Conservation (phyloP, 2,888 invertebrate genomes). For the Magallana nippona region DNA sequence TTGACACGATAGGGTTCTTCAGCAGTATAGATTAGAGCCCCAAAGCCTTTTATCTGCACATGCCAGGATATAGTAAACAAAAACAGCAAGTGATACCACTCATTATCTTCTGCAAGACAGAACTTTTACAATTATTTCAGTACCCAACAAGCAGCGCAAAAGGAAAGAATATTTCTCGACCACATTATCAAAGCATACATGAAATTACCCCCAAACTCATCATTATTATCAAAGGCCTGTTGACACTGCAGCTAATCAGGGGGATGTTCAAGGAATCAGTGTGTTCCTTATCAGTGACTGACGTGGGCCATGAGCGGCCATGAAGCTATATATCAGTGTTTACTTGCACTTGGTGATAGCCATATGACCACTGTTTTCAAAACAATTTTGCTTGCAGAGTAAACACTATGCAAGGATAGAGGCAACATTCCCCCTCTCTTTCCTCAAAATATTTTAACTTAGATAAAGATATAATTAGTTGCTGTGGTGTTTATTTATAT, state of each 20-base stretch:
- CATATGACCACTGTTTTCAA: conserved; percentile 9
- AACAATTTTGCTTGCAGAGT: neutral
- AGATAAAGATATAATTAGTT: conserved; percentile 24
- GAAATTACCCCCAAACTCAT: neutral
- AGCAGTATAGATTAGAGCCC: neutral
- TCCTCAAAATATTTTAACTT: neutral
- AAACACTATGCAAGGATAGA: neutral
- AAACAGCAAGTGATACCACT: conserved; percentile 11
- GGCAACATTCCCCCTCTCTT: neutral
- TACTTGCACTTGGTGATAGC: conserved; percentile 6
- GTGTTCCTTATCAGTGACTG: conserved; percentile 7
- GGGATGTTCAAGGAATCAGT: neutral
- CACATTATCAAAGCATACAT: neutral
- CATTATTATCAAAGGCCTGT: neutral
- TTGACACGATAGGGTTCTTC: neutral
- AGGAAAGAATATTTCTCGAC: conserved; percentile 2
- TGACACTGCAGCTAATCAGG: neutral
- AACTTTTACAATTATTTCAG: neutral
- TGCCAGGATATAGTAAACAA: neutral
- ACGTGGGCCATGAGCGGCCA: neutral
- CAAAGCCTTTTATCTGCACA: neutral
- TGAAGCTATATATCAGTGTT: neutral
- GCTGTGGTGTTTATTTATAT: conserved; percentile 7
- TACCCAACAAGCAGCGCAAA: neutral
- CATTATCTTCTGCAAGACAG: neutral